Evolutionary conservation across 2,113 vertebrate species (phyloP).

Genomic region (Kobus ellipsiprymnus): DNA sequence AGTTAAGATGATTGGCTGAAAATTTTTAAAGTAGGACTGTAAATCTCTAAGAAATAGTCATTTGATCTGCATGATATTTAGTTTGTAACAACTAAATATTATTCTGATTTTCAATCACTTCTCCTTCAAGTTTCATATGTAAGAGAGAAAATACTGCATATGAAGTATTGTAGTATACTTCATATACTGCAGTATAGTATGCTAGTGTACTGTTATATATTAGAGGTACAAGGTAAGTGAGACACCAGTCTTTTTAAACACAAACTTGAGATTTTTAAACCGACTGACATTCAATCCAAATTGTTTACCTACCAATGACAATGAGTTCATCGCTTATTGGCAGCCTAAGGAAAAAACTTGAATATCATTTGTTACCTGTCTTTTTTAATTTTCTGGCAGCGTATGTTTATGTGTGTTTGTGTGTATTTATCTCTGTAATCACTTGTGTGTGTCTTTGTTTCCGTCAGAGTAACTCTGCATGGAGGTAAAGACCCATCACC

Average conservation of each 20-base stretch:
- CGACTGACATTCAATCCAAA: not conserved
- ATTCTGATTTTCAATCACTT: not conserved
- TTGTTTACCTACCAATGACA: not conserved
- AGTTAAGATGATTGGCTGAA: not conserved
- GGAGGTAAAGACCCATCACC: not conserved
- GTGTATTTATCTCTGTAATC: not conserved
- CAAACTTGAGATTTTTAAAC: not conserved
- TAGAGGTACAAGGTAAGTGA: not conserved
- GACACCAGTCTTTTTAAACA: not conserved
- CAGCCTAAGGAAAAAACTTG: not conserved
- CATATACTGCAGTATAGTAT: not conserved
- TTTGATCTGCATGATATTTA: not conserved
- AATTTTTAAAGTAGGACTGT: not conserved
- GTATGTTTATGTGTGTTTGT: not conserved
- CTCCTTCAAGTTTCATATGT: not conserved
- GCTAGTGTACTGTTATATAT: not conserved
- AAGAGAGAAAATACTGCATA: not conserved
- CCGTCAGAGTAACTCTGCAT: not conserved
- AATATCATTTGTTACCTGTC: not conserved
- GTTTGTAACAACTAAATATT: conserved; percentile 6
- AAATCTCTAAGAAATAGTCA: not conserved
- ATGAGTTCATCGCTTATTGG: not conserved
- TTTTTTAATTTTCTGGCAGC: not conserved
- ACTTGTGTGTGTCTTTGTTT: not conserved
- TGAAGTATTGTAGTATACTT: not conserved